These are phyloP conservation scores for Acanthopagrus latus DNA, from an alignment of 2,797 vertebrate species.

Conservation along the genomic window DNA sequence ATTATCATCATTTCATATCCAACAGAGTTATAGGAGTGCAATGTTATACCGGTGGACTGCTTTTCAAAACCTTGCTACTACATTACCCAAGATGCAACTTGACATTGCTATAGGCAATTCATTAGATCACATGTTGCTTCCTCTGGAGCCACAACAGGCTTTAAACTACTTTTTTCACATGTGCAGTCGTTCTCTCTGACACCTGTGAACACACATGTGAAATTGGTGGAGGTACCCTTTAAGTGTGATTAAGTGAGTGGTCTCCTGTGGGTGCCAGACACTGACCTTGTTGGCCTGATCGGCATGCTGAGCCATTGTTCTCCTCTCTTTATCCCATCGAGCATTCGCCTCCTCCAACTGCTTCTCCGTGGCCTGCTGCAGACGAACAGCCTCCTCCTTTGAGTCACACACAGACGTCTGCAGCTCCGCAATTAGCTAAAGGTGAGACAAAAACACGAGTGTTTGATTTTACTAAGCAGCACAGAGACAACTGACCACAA, in stretches of 20 bases:
- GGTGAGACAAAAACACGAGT: not conserved
- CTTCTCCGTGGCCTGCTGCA: slow-evolving; percentile 85
- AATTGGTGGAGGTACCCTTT: too few species aligned
- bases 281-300: slow-evolving; percentile 79
- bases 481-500: not conserved
- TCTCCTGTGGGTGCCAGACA: not conserved
- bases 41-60: too few species aligned
- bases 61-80: too few species aligned
- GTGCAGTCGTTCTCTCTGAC: too few species aligned
- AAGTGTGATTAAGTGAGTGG: not conserved
- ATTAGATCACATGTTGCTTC: too few species aligned
- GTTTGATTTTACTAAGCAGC: not conserved
- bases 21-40: too few species aligned
- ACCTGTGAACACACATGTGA: too few species aligned
- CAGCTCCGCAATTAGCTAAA: slow-evolving; percentile 90
- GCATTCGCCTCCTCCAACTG: slow-evolving; percentile 85
- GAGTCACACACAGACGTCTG: slow-evolving; percentile 85
- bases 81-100: too few species aligned
- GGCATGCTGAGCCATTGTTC: slow-evolving; percentile 83
- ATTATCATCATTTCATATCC: too few species aligned
- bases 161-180: too few species aligned
- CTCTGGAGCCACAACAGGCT: too few species aligned
- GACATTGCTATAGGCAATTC: too few species aligned
- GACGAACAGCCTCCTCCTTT: slow-evolving; percentile 86
- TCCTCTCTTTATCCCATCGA: slow-evolving; percentile 90